Percentiles rank a stretch among this genome's conserved stretches.
These are phyloP conservation scores for Spilosoma lubricipeda DNA, from an alignment of 2,888 invertebrate genomes.

Conservation along the genomic window DNA sequence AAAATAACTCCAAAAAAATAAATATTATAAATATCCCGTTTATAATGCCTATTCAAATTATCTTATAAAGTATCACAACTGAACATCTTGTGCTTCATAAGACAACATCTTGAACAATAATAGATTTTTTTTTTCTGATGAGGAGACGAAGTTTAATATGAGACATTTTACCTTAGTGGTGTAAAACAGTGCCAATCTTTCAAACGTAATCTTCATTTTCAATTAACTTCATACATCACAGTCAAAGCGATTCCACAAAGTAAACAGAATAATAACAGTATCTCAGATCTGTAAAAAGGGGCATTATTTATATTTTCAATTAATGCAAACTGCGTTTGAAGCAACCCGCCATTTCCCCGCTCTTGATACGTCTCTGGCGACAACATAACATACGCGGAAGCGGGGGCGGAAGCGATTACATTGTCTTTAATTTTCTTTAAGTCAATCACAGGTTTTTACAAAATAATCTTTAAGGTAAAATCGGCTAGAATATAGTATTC, in stretches of 20 bases:
- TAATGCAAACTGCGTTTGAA: constrained; percentile 52
- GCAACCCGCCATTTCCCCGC: constrained; percentile 18
- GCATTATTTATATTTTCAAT: constrained; percentile 51
- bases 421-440: background rate
- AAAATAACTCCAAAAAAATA: no score
- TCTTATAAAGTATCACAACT: no score
- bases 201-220: background rate
- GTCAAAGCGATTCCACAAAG: constrained; percentile 7
- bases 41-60: no score
- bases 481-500: background rate
- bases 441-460: background rate
- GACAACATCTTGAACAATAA: background rate
- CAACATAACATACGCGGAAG: background rate
- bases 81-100: background rate
- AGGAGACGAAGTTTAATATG: background rate
- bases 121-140: background rate
- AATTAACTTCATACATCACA: background rate
- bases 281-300: constrained; percentile 41
- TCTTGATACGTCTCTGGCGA: constrained; percentile 24
- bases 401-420: background rate
- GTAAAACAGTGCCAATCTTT: background rate
- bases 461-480: no score
- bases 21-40: no score
- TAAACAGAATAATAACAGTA: constrained; percentile 44
- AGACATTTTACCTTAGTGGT: background rate